Conservation (phyloP, 2,888 invertebrate genomes). For the Leptopilina drosophilae region DNA sequence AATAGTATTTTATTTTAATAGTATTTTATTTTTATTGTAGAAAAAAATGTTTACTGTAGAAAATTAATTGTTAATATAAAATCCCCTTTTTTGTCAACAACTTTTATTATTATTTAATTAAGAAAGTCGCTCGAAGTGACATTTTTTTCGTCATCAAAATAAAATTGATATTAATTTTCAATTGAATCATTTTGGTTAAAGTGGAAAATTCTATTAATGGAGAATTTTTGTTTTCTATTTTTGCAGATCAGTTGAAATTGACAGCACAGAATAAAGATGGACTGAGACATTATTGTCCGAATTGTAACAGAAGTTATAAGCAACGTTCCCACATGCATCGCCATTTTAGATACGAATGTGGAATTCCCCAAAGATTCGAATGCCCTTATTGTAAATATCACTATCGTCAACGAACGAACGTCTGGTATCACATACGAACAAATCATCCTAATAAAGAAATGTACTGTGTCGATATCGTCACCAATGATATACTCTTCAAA, state of each 20-base stretch:
- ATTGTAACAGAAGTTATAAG: conserved; percentile 81
- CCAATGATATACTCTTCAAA: conserved; percentile 55
- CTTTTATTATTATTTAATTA: not conserved
- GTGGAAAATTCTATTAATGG: not conserved
- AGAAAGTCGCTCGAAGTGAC: too few relatives aligned
- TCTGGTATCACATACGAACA: conserved; percentile 73
- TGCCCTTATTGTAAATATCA: conserved; percentile 74
- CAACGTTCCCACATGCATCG: conserved; percentile 81
- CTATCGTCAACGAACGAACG: conserved; percentile 71
- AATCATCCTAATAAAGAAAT: conserved; percentile 70
- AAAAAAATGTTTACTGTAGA: too few relatives aligned
- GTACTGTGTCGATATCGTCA: conserved; percentile 71
- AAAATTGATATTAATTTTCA: too few relatives aligned
- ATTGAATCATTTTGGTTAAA: not conserved
- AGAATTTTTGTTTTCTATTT: not conserved
- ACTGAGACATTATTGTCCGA: conserved; percentile 77
- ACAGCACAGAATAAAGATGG: not conserved
- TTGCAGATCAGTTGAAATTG: not conserved
- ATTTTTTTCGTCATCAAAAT: too few relatives aligned
- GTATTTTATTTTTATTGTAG: not conserved
- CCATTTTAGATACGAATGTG: conserved; percentile 78
- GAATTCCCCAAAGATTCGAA: conserved; percentile 72
- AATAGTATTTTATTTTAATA: too few relatives aligned
- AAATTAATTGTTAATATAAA: too few relatives aligned
- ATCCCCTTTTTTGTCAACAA: not conserved